Base-by-base conservation (phyloP, 1,140 invertebrate genomes). In the Megathymus violae region DNA sequence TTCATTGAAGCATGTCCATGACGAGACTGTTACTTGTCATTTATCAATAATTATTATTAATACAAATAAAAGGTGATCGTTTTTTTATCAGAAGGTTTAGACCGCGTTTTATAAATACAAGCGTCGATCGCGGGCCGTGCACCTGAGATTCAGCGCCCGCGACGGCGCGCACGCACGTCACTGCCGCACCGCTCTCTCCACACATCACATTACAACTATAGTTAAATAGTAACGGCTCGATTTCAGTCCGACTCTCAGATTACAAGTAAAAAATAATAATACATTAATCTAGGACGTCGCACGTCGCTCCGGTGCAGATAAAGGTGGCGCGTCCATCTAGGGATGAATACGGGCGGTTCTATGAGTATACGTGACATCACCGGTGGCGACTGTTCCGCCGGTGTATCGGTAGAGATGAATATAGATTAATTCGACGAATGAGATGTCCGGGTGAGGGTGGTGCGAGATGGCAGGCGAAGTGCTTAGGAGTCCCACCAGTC, bases 401-500 rank as follows among this genome's bases (percentile, higher is more conserved):
- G 14, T 25, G 31, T 34, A 17, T 46, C 31, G 50, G 40, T 17
- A 27, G 9, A 50, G 47, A 16, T 13, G 46, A 27, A 9, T 50
- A 41, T 47, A 62, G 46, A 19, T 40, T 25, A 25, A 40, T 40
- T 52, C 50, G 50, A 52, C 50, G 50, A 46, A 43, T 44, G 25
- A 44, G 60, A 51, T 40, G 60, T 52, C 52, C 58, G 64, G 62
- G 17, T 38, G 17, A 59, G 62, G 59, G 72, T 41, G 63, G 67
- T 62, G 69, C 52, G 67, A 62, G 64, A 58, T 54, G n/a, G n/a
- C n/a, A 52, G 51, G 63, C 48, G 41, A 51, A 56, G 56, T 22
- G 75, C 56, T 75, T 89, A 86, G 40, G 81, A 82, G 71, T 79
- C 85, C 86, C 86, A 89, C 86, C 86, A 89, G 80, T 88, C 85